Base-by-base conservation (phyloP, 2,113 vertebrate species). In the Odontophorus gujanensis region DNA sequence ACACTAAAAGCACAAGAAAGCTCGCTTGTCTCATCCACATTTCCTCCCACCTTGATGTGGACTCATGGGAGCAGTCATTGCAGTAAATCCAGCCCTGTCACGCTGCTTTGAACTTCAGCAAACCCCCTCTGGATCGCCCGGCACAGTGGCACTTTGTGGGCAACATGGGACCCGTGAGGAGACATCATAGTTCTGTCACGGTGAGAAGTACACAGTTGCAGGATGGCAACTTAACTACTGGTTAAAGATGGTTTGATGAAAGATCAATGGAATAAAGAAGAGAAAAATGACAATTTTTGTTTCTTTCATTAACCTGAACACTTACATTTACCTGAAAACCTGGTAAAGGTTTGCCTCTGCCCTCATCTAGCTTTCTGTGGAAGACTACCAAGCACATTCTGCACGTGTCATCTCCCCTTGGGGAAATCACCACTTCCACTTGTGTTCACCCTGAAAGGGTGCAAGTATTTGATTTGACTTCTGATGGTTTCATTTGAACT, bases 101-200 rank as follows among this genome's bases (percentile, higher is more conserved):
- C 76, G 21, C 42, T 67, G 9, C 7, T 36, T 43, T 80, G 26
- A 5, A n/a, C 71, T 95, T 51, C 6, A 59, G 50, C 55, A 92
- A 83, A 85, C 28, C 36, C 58, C 16, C 47, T 86, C 65, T 38
- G 68, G 32, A 47, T 71, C 38, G 61, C 55, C 26, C 40, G 26
- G 58, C 8, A 40, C 0, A 0, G 17, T 11, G 51, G n/a, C 7
- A 75, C 10, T 2, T 3, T 8, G 7, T 15, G 40, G 43, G 59
- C 9, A 57, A 6, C 36, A 16, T 0, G 61, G 53, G 53, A 57
- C 73, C 36, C 21, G 6, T 40, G 15, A 92, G n/a, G 13, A 26
- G 9, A 82, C 13, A 7, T 21, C 18, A 22, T n/a, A 47, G 18
- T 8, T 80, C 45, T 30, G 13, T 42, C 58, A 63, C 11, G 32